Evolutionary conservation across 92 coral and sea anemone species (phyloP).

Genomic region (Micromussa lordhowensis): DNA sequence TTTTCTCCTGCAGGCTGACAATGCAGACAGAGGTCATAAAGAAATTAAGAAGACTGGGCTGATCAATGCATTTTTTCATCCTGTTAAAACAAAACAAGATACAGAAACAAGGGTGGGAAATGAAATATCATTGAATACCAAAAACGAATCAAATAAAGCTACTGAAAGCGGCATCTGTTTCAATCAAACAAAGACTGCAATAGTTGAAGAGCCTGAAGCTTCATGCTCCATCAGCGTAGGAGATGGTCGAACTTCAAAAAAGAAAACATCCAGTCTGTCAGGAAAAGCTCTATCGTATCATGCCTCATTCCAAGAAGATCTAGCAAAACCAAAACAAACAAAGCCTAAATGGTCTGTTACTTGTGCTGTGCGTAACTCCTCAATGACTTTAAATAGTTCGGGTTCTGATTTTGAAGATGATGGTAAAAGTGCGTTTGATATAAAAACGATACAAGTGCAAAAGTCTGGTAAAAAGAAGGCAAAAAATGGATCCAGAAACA

Average conservation of each 20-base stretch:
- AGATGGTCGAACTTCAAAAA: not conserved
- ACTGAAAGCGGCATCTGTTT: too few species aligned
- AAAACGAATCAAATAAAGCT: not conserved
- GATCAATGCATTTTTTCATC: conserved; percentile 36
- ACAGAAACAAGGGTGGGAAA: not conserved
- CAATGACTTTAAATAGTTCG: conserved; percentile 36
- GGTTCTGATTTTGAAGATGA: conserved; percentile 63
- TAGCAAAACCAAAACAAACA: conserved; percentile 16
- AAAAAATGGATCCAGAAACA: not conserved
- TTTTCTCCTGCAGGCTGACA: conserved; percentile 1
- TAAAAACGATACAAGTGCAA: conserved; percentile 15
- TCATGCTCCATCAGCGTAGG: not conserved
- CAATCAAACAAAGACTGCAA: not conserved
- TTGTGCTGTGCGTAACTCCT: conserved; percentile 42
- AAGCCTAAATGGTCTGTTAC: conserved; percentile 64
- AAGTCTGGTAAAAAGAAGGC: conserved; percentile 24
- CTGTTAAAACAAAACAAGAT: not conserved
- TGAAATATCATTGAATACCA: not conserved
- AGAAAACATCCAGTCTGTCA: not conserved
- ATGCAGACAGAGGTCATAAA: not conserved
- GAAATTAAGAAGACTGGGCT: not conserved
- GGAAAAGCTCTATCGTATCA: not conserved
- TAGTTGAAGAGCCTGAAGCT: not conserved
- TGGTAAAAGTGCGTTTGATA: not conserved
- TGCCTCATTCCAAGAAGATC: not conserved